A percentile compares a stretch with the other conserved stretches of the same genome.
Conservation (phyloP, 2,113 vertebrate genomes). For the Rhea pennata region DNA sequence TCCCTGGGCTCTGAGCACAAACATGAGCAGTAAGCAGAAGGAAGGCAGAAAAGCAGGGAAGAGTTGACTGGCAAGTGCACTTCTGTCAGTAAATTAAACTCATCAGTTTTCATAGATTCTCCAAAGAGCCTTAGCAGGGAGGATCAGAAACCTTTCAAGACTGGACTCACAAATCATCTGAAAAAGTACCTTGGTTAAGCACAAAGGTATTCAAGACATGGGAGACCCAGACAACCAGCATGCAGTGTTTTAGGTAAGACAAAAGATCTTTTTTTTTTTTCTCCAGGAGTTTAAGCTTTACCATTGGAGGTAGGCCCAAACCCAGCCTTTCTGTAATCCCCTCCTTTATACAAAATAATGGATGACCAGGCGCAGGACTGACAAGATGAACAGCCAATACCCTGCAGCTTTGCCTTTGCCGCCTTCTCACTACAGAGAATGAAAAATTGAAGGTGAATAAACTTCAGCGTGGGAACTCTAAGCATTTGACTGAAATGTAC, state of each 20-base stretch:
- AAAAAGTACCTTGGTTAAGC: neutral
- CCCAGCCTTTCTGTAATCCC: neutral
- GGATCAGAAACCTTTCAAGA: neutral
- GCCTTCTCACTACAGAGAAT: neutral
- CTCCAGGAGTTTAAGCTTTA: neutral
- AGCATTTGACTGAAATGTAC: neutral
- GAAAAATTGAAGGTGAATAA: neutral
- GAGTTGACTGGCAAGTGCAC: neutral
- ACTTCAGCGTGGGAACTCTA: neutral
- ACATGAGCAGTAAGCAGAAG: neutral
- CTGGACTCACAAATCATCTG: neutral
- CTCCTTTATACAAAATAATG: rapidly evolving
- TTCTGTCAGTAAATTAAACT: neutral
- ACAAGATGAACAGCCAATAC: rapidly evolving
- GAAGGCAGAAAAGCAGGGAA: neutral
- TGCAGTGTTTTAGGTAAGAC: neutral
- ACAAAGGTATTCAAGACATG: rapidly evolving
- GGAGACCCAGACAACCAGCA: neutral
- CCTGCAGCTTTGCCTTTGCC: neutral
- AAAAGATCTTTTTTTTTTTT: neutral
- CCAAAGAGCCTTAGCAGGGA: neutral
- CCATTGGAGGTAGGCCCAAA: neutral
- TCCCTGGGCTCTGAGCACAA: no score
- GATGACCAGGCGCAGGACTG: neutral
- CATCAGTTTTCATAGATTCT: rapidly evolving